Base-by-base conservation (phyloP, 2,113 vertebrate species). In the Zingel zingel region DNA sequence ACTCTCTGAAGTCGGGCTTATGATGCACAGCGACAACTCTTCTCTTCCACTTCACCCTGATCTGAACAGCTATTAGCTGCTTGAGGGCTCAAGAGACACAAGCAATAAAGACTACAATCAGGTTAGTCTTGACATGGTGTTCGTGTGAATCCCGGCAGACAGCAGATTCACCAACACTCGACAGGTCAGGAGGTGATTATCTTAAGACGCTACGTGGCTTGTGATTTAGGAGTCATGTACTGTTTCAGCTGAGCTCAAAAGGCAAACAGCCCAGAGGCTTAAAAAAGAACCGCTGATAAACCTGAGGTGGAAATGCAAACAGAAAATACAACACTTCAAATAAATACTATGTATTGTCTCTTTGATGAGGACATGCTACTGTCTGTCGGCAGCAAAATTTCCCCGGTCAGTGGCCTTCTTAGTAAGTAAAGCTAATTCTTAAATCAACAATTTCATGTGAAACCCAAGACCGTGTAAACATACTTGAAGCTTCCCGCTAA, bases 251-350 rank as follows among this genome's bases (percentile, higher is more conserved):
- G 25, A 76, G 61, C 58, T 33, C 36, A 67, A 86, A 80, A 43
- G 81, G 66, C 78, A 78, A 67, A 67, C 39, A 45, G 81, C 81
- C 62, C 50, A 3, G 61, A 69, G 62, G 66, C 43, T 50, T 18
- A 67, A 79, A 30, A 27, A 14, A 78, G 39, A 76, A 68, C 56
- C 21, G 23, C 73, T 74, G 71, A 83, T 76, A 36, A 13, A 77
- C 86, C 86, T 88, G 86, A 89, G 84, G 75, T 82, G 59, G 76
- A 86, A 84, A 75, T 25, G 18, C 15, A 62, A 56, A 67, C 43
- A 70, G 57, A 71, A 25, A 71, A 57, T 33, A 58, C 62, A 83
- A 69, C 85, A 71, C 80, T 57, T 43, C 53, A 51, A 59, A 77
- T 68, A 67, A 81, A 85, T 47, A 77, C 1, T 19, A 51, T 18